Evolutionary conservation across 2,888 invertebrate species (phyloP).

Genomic region (Diarsia dahlii): DNA sequence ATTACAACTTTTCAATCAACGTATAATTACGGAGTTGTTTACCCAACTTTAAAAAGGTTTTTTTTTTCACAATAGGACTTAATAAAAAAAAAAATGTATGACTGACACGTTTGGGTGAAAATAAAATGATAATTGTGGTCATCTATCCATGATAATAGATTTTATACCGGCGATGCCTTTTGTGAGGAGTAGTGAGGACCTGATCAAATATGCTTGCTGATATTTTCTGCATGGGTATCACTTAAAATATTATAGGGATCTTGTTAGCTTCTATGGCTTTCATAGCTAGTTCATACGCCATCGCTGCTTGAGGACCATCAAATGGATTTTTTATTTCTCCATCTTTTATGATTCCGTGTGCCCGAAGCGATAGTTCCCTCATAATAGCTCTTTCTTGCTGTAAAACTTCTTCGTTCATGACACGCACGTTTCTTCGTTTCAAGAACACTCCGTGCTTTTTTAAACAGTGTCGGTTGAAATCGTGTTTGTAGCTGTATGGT

Average conservation of each 20-base stretch:
- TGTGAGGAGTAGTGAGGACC: background rate
- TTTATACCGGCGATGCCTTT: background rate
- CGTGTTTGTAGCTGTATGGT: slow-evolving; percentile 85
- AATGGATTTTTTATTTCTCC: slow-evolving; percentile 76
- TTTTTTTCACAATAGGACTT: background rate
- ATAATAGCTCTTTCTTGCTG: slow-evolving; percentile 76
- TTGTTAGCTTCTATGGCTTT: slow-evolving; percentile 73
- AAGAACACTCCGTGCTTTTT: slow-evolving; percentile 84
- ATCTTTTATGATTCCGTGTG: slow-evolving; percentile 71
- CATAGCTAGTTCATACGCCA: slow-evolving; percentile 76
- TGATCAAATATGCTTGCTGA: background rate
- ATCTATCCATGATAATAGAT: background rate
- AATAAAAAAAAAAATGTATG: background rate
- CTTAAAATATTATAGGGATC: slow-evolving; percentile 67
- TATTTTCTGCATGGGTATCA: background rate
- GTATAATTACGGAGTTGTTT: background rate
- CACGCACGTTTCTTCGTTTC: slow-evolving; percentile 75
- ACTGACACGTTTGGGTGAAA: background rate
- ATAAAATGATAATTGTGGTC: background rate
- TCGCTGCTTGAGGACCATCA: slow-evolving; percentile 75
- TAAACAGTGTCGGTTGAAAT: slow-evolving; percentile 83
- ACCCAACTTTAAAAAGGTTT: background rate
- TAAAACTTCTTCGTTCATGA: slow-evolving; percentile 83
- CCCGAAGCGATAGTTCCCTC: slow-evolving; percentile 74
- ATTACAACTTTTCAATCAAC: slow-evolving; percentile 12